Evolutionary conservation across 2,888 invertebrate genomes (phyloP), one percentile per base, ranked within the genome.

Genomic region (Melipona beecheii): DNA sequence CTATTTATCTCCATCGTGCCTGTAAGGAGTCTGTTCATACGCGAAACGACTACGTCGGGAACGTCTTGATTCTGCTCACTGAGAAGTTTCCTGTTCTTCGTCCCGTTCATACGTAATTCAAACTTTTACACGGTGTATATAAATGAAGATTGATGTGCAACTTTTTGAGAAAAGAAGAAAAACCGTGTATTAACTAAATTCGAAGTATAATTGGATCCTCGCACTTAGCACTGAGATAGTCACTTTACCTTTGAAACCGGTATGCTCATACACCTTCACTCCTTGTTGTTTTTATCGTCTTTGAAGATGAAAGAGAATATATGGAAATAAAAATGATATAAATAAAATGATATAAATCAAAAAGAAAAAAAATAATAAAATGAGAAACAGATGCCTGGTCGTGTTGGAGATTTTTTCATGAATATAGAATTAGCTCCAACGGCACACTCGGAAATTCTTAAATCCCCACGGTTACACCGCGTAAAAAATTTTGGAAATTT

Each of bases 1-100:
- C 78, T 75, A 64, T 83, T 79, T 74, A 88, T 87, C 87, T 83
- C 88, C 88, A 88, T 88, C 15, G 54, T 72, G 13, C 49, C 9
- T 15, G 24, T n/a, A 31, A 60, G 43, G 19, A n/a, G 19, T 54
- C 31, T 58, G 17, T 62, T 65, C 49, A 60, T 24, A 50, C 5
- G 31, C 19, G n/a, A 60, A 24, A 64, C 50, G n/a, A 52, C 64
- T 36, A 78, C 64, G 21, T 54, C 15, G 6, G 13, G 43, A 60
- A 27, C 15, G 27, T 27, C 27, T 72, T 24, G 19, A 24, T n/a
- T 73, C 15, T 60, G 36, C 9, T 52, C 54, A 56, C n/a, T 24
- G 0, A 2, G 5, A 17, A 2, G 5, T 60, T 11, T 56, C 56
- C 31, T 21, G n/a, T 56, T 70, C 19, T 24, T 54, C 19, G 19